These are phyloP conservation scores for Aldrovandia affinis DNA, from an alignment of 2,797 vertebrate species.

Conservation along the genomic window DNA sequence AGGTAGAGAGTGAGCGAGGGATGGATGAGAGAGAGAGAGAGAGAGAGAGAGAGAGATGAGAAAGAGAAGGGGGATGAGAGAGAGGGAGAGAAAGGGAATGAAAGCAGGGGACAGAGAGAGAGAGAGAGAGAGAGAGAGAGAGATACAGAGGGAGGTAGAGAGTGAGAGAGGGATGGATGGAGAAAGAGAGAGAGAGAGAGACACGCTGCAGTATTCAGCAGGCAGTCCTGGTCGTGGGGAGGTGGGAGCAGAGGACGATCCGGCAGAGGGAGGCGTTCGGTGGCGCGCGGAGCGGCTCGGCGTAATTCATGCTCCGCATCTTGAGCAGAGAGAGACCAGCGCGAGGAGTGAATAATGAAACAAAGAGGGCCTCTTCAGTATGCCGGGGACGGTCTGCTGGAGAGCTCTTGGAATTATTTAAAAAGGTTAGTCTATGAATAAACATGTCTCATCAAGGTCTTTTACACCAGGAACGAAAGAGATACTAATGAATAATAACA, in stretches of 20 bases:
- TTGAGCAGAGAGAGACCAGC: constrained; percentile 83
- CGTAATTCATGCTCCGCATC: constrained; percentile 90
- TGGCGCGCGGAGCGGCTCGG: constrained; percentile 70
- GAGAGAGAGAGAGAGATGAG: neutral
- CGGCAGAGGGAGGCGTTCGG: constrained; percentile 73
- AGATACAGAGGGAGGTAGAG: neutral
- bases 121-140: neutral
- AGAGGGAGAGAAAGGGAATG: neutral
- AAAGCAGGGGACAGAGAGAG: no score
- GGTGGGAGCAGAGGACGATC: constrained; percentile 80
- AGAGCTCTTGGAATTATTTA: constrained; percentile 98
- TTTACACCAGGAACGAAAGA: constrained; percentile 85
- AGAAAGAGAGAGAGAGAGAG: neutral
- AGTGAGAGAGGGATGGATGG: neutral
- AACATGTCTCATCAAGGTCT: constrained; percentile 97
- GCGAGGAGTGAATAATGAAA: constrained; percentile 95
- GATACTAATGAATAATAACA: constrained; percentile 97
- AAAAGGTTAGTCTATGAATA: constrained; percentile 99
- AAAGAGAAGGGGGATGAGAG: neutral
- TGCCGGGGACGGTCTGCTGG: constrained; percentile 90
- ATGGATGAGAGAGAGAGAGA: neutral
- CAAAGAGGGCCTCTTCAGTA: constrained; percentile 91
- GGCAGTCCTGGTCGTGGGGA: constrained; percentile 80
- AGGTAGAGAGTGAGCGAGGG: constrained; percentile 1
- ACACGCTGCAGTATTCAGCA: constrained; percentile 80